phyloP scores from a whole-genome alignment of 2,888 invertebrate species.

The Pollenia griseotomentosa region DNA sequence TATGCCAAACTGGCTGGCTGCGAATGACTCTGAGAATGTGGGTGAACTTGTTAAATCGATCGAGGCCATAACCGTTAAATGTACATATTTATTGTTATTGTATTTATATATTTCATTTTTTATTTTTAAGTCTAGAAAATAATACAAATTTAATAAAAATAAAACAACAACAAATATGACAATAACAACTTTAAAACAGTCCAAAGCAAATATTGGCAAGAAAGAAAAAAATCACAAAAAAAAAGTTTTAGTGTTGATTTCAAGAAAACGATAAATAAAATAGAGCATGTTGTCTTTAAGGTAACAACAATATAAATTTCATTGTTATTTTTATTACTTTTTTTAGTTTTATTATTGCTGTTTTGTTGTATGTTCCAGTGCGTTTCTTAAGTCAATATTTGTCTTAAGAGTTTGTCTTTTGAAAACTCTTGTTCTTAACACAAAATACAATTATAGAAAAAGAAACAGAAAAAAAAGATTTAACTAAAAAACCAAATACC shows the following conservation, averaged over 20 bases:
- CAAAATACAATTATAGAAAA: conserved; percentile 21
- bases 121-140: conserved; percentile 36
- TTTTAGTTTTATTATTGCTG: conserved; percentile 27
- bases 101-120: conserved; percentile 12
- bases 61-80: conserved; percentile 75
- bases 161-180: conserved; percentile 54
- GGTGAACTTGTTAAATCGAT: conserved; percentile 76
- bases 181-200: conserved; percentile 52
- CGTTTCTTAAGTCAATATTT: conserved; percentile 61
- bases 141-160: conserved; percentile 54
- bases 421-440: conserved; percentile 57
- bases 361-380: conserved; percentile 42
- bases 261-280: conserved; percentile 74
- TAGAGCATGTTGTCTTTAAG: conserved; percentile 71
- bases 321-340: conserved; percentile 41
- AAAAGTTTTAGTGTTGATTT: conserved; percentile 61
- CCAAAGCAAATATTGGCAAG: conserved; percentile 37
- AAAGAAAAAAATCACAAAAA: background rate
- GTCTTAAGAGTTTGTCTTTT: conserved; percentile 37
- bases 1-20: conserved; percentile 42
- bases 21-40: conserved; percentile 72
- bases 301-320: conserved; percentile 64
- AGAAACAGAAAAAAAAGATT: background rate
- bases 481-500: conserved; percentile 1
- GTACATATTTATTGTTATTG: conserved; percentile 40